phyloP scores from a whole-genome alignment of 2,113 vertebrate genomes.

The Pangasianodon gigas region DNA sequence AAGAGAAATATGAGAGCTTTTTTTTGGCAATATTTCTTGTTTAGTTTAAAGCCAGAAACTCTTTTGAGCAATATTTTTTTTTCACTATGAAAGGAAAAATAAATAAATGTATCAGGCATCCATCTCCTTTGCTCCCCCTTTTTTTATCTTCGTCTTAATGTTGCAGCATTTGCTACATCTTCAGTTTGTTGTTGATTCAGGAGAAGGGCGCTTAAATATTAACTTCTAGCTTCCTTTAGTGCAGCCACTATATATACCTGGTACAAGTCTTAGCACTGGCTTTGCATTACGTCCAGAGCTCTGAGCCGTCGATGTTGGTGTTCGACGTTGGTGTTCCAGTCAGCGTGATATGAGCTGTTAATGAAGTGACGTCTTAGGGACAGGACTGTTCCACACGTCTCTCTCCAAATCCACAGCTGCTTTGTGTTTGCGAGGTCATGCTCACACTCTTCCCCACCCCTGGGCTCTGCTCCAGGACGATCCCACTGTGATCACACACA shows the following conservation, averaged over 20 bases:
- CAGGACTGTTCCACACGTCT: background rate
- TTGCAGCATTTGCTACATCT: background rate
- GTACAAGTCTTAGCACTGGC: background rate
- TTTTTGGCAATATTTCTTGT: background rate
- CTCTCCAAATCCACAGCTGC: slow-evolving; percentile 37
- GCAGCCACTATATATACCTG: background rate
- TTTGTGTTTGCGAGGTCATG: slow-evolving; percentile 41
- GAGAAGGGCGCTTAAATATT: background rate
- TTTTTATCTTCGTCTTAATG: background rate
- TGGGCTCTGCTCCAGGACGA: slow-evolving; percentile 36
- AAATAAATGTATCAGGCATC: background rate
- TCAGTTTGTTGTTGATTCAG: background rate
- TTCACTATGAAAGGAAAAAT: no score
- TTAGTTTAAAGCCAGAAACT: background rate
- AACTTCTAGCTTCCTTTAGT: background rate
- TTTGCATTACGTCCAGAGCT: background rate
- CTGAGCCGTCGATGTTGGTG: background rate
- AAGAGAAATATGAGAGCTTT: background rate
- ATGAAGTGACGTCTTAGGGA: slow-evolving; percentile 12
- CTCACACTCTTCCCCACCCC: slow-evolving; percentile 36
- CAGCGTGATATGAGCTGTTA: background rate
- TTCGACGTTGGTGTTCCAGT: background rate
- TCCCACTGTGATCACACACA: background rate
- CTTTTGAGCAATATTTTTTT: background rate
- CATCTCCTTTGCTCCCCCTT: background rate